phyloP scores from a whole-genome alignment of 2,113 vertebrate species.

The Gobio gobio region DNA sequence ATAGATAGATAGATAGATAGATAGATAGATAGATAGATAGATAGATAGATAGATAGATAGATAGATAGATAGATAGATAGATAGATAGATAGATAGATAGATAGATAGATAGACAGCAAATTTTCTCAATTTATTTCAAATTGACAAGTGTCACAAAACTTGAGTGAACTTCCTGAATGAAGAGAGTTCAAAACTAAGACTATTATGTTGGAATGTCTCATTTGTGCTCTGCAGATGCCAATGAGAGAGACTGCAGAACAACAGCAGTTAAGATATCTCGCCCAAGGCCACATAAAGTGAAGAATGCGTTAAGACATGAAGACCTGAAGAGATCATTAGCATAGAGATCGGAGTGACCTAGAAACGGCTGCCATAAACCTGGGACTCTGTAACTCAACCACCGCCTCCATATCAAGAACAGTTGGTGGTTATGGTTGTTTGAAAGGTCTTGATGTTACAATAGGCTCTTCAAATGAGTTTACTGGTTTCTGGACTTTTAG shows the following conservation, averaged over 20 bases:
- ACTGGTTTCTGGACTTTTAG: neutral
- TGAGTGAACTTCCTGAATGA: too few relatives aligned
- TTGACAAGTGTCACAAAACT: too few relatives aligned
- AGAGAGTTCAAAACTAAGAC: neutral
- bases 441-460: neutral
- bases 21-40: too few relatives aligned
- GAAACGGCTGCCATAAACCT: neutral
- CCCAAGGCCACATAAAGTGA: neutral
- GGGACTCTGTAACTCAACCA: neutral
- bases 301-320: slow-evolving; percentile 14
- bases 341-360: neutral
- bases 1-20: too few relatives aligned
- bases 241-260: neutral
- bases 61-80: too few relatives aligned
- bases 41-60: too few relatives aligned
- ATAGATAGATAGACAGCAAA: too few relatives aligned
- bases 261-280: neutral
- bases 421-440: neutral
- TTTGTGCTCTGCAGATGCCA: slow-evolving; percentile 11
- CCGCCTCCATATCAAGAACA: neutral
- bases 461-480: neutral
- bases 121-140: too few relatives aligned
- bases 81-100: too few relatives aligned
- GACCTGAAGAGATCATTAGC: neutral
- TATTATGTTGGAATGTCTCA: neutral